These are phyloP conservation scores for Hippoglossus hippoglossus DNA, from an alignment of 2,797 vertebrate species.

Conservation along the genomic window DNA sequence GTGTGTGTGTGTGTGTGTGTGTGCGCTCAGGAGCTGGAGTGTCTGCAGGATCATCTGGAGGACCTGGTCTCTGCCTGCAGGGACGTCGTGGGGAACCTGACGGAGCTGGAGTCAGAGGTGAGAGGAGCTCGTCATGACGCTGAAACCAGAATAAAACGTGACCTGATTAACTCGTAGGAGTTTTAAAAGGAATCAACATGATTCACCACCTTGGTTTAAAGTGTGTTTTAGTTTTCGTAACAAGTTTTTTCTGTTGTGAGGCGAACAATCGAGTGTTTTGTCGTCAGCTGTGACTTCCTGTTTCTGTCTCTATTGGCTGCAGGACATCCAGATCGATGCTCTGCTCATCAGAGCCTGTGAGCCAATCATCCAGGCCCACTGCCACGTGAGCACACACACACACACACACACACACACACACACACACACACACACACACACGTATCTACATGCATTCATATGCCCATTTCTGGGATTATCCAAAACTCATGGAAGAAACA, in stretches of 20 bases:
- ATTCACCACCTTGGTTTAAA: neutral
- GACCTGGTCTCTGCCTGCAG: slow-evolving; percentile 90
- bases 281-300: neutral
- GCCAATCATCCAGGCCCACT: slow-evolving; percentile 92
- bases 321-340: slow-evolving; percentile 98
- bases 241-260: neutral
- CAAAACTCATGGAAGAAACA: no score
- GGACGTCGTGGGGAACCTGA: slow-evolving; percentile 94
- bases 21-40: slow-evolving; percentile 64
- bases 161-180: no score
- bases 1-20: neutral
- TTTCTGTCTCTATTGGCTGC: slow-evolving; percentile 11
- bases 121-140: neutral
- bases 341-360: slow-evolving; percentile 95
- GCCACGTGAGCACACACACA: slow-evolving; percentile 87
- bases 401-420: neutral
- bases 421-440: neutral
- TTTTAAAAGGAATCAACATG: neutral
- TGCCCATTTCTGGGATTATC: no score
- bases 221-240: neutral
- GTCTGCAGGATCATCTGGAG: slow-evolving; percentile 91
- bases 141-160: neutral
- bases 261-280: no score
- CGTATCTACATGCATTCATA: no score
- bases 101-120: slow-evolving; percentile 90